A percentile compares a stretch with the other conserved stretches of the same genome.
These are phyloP conservation scores for Rhingia rostrata DNA, from an alignment of 2,888 invertebrate genomes.

Conservation along the genomic window DNA sequence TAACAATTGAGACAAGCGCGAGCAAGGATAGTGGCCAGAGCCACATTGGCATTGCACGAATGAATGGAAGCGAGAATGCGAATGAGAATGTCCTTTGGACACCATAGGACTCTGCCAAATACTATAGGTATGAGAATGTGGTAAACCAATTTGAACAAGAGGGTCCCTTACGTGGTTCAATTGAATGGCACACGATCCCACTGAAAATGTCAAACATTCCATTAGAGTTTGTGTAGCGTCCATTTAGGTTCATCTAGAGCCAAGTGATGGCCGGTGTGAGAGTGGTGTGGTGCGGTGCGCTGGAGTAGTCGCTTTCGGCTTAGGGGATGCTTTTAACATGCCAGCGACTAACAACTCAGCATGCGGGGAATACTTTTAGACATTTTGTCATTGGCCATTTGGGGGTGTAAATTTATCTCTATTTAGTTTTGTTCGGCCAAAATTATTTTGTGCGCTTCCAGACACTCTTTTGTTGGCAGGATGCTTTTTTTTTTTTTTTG, in stretches of 20 bases:
- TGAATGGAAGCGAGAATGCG: constrained; percentile 53
- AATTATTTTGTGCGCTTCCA: background rate
- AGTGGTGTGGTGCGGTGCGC: background rate
- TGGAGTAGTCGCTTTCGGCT: constrained; percentile 9
- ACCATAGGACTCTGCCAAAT: background rate
- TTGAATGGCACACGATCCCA: constrained; percentile 66
- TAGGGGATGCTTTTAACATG: constrained; percentile 27
- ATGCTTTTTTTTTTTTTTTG: too few species aligned
- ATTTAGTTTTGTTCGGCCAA: background rate
- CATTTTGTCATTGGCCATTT: constrained; percentile 12
- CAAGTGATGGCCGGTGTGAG: constrained; percentile 14
- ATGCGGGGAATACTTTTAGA: constrained; percentile 26
- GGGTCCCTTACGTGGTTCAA: constrained; percentile 64
- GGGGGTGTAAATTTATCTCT: background rate
- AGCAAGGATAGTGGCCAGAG: constrained; percentile 27
- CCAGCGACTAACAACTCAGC: background rate
- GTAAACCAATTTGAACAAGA: constrained; percentile 66
- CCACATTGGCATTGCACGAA: constrained; percentile 48
- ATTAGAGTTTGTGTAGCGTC: constrained; percentile 66
- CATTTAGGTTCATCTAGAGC: constrained; percentile 51
- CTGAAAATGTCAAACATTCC: constrained; percentile 71
- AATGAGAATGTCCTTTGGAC: constrained; percentile 51
- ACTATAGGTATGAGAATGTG: constrained; percentile 49
- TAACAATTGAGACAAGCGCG: constrained; percentile 64
- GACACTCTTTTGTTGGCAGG: constrained; percentile 6